phyloP scores from a whole-genome alignment of 2,888 invertebrate species.

The Pherbina coryleti region DNA sequence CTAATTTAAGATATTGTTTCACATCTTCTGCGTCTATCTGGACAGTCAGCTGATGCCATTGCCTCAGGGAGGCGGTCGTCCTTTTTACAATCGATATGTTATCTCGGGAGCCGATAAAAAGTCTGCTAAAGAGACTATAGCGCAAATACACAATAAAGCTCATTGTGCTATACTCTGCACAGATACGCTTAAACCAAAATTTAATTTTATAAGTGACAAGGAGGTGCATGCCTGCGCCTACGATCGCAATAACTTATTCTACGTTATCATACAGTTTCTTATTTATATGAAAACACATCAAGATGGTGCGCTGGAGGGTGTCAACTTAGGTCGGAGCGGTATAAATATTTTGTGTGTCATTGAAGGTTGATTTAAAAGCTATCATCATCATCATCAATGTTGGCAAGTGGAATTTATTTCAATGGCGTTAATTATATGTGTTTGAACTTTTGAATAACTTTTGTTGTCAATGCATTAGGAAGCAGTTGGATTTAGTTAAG shows the following conservation, averaged over 20 bases:
- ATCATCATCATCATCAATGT: background rate
- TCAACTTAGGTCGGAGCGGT: constrained; percentile 82
- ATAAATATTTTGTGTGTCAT: constrained; percentile 89
- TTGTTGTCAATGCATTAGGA: no score
- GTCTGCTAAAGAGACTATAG: constrained; percentile 64
- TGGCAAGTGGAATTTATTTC: background rate
- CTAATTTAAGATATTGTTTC: constrained; percentile 79
- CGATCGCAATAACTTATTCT: constrained; percentile 90
- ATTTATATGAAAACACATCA: constrained; percentile 81
- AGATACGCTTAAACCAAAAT: constrained; percentile 66
- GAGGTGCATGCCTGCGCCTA: constrained; percentile 78
- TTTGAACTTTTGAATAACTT: no score
- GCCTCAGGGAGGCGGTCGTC: constrained; percentile 76
- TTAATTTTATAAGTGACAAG: constrained; percentile 72
- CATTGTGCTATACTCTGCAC: constrained; percentile 68
- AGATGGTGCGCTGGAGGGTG: constrained; percentile 81
- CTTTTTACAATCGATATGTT: constrained; percentile 73
- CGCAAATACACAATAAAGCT: constrained; percentile 66
- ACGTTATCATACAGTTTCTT: constrained; percentile 85
- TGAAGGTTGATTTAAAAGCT: constrained; percentile 68
- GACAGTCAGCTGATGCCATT: constrained; percentile 83
- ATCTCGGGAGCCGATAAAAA: constrained; percentile 67
- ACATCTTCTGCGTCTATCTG: constrained; percentile 86
- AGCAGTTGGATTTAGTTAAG: no score
- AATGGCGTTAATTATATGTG: no score